Base-by-base conservation (phyloP, 2,797 vertebrate genomes). In the Myotis findleyi region DNA sequence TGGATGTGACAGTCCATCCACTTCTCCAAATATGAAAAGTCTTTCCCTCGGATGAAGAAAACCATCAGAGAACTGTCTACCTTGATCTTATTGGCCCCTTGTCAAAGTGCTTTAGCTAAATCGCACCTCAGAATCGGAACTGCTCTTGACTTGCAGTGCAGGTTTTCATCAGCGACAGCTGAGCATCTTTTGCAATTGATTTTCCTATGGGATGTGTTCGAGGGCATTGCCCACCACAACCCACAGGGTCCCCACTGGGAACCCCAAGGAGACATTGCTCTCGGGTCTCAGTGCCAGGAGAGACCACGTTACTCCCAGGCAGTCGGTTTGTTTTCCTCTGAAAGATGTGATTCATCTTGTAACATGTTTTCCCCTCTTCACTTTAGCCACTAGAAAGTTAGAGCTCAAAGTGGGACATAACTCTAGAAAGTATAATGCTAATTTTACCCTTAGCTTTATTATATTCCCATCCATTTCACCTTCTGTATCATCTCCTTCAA, bases 361-460 rank as follows among this genome's bases (percentile, higher is more conserved):
- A 62, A 33, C 10, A 6, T 41, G 2, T 44, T 72, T 91, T 64
- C 30, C 41, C 7, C 0, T 66, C 47, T 97, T 93, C 86, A 38
- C 36, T 83, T 72, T 90, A 73, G 33, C 55, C 6, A 3, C 69
- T 92, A 82, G 44, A 47, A 91, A 93, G 64, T 80, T 71, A 76
- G 57, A 91, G n/a, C 76, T 93, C 53, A 76, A 85, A 71, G 85
- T 76, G 66, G 53, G 36, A 44, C 18, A 10, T 68, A 59, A 6
- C 49, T 91, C 33, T 88, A 44, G 49, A 51, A 88, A 71, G 33
- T 33, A 27, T 69, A 41, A 89, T 79, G 75, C 87, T 87, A 33
- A 82, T 94, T 89, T 95, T 94, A 89, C 49, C 36, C 36, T 91
- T 85, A 72, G 41, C 51, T 94, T 91, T 87, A 9, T 66, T 71